Evolutionary conservation across 1,140 invertebrate species (phyloP).

Genomic region (Anoplophora glabripennis): DNA sequence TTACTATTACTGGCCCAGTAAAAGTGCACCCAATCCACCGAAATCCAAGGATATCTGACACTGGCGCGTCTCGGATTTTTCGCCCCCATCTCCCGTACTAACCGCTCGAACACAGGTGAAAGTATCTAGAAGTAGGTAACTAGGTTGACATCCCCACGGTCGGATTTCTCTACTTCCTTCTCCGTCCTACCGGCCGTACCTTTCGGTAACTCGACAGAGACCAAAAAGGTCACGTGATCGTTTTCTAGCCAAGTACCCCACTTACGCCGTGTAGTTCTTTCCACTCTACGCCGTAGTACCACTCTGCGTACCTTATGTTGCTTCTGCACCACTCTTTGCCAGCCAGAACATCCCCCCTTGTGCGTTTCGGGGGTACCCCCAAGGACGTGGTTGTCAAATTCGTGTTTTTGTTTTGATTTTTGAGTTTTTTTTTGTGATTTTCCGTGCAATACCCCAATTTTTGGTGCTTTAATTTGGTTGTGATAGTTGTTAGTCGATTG

Average conservation of each 20-base stretch:
- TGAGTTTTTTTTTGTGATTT: no score
- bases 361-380: conserved; percentile 35
- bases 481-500: no score
- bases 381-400: conserved; percentile 38
- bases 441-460: no score
- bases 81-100: conserved; percentile 6
- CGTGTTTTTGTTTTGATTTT: conserved; percentile 14
- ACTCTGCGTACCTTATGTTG: conserved; percentile 3
- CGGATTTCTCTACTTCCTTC: conserved; percentile 31
- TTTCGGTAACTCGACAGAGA: conserved; percentile 21
- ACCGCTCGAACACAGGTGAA: conserved; percentile 38
- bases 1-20: no score
- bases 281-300: conserved; percentile 1
- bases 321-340: conserved; percentile 10
- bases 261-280: conserved; percentile 9
- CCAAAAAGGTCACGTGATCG: conserved; percentile 35
- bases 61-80: neutral
- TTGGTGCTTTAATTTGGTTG: no score
- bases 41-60: no score
- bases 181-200: conserved; percentile 17
- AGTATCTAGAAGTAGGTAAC: conserved; percentile 49
- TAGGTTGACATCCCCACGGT: conserved; percentile 41
- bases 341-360: conserved; percentile 40
- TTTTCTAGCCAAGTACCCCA: conserved; percentile 29
- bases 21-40: no score